Percentiles rank a stretch among this genome's conserved stretches.
phyloP scores from a whole-genome alignment of 1,140 invertebrate species.

The Papilio xuthus region DNA sequence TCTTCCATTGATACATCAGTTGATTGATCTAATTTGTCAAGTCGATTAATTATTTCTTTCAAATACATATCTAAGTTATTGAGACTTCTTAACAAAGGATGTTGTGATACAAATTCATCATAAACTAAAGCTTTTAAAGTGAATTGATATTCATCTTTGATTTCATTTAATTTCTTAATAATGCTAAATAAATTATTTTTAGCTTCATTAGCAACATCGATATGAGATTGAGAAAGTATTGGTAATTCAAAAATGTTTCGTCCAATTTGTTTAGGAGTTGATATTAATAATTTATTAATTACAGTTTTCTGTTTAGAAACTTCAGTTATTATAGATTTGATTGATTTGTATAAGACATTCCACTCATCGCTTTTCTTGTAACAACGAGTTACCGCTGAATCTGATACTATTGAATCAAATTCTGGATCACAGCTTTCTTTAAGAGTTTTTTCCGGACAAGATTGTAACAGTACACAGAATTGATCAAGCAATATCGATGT shows the following conservation, averaged over 20 bases:
- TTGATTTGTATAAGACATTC: conserved; percentile 69
- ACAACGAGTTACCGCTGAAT: conserved; percentile 77
- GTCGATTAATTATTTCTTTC: conserved; percentile 48
- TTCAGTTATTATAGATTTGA: conserved; percentile 71
- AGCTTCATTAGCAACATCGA: conserved; percentile 64
- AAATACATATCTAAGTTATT: conserved; percentile 60
- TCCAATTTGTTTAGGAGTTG: conserved; percentile 59
- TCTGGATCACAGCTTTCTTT: conserved; percentile 56
- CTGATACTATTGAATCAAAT: conserved; percentile 66
- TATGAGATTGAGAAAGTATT: conserved; percentile 66
- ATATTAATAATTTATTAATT: conserved; percentile 67
- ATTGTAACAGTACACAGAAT: conserved; percentile 82
- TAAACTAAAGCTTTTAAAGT: conserved; percentile 51
- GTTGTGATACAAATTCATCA: conserved; percentile 51
- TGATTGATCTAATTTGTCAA: conserved; percentile 54
- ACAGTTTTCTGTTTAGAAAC: conserved; percentile 73
- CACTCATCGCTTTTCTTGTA: conserved; percentile 81
- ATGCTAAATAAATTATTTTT: conserved; percentile 64
- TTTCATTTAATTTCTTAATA: conserved; percentile 51
- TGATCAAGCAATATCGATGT: conserved; percentile 82
- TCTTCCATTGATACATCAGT: conserved; percentile 52
- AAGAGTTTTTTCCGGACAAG: conserved; percentile 81
- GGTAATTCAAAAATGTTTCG: conserved; percentile 47
- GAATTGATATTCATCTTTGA: conserved; percentile 70
- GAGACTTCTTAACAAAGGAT: conserved; percentile 70